Conservation (phyloP, 1,140 invertebrate genomes). For the Drepana arcuata region DNA sequence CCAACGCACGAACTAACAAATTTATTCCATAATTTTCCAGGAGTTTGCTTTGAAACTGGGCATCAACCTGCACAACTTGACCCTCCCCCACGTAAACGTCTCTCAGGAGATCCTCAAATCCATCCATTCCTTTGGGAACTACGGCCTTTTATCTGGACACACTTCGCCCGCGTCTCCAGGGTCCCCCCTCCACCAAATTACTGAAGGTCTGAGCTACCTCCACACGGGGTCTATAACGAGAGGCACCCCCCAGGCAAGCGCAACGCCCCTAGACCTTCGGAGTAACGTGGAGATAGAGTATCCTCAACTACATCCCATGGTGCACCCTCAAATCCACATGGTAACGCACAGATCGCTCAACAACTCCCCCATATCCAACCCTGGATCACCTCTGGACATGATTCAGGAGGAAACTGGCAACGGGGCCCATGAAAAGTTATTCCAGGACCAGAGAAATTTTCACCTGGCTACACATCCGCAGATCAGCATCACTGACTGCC, state of each 20-base stretch:
- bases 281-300: slow-evolving; percentile 56
- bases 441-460: slow-evolving; percentile 20
- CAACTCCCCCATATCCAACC: slow-evolving; percentile 74
- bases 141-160: slow-evolving; percentile 34
- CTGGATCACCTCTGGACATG: slow-evolving; percentile 83
- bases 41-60: slow-evolving; percentile 49
- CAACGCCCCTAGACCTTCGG: slow-evolving; percentile 70
- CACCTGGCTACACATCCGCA: slow-evolving; percentile 76
- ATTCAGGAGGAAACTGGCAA: slow-evolving; percentile 86
- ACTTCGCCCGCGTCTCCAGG: slow-evolving; percentile 42
- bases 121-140: slow-evolving; percentile 30
- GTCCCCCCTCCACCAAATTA: slow-evolving; percentile 63
- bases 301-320: slow-evolving; percentile 39
- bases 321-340: slow-evolving; percentile 57
- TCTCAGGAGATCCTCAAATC: slow-evolving; percentile 46
- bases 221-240: slow-evolving; percentile 83
- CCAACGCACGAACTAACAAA: too few relatives aligned
- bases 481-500: slow-evolving; percentile 91
- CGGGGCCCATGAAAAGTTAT: slow-evolving; percentile 42
- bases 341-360: slow-evolving; percentile 73
- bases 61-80: slow-evolving; percentile 41
- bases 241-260: slow-evolving; percentile 74
- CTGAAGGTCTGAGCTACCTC: slow-evolving; percentile 74
- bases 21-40: too few relatives aligned
- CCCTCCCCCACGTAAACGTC: slow-evolving; percentile 32